Percentiles rank a stretch among this genome's conserved stretches.
These are phyloP conservation scores for Diaprepes abbreviatus DNA, from an alignment of 2,888 invertebrate genomes.

Conservation along the genomic window DNA sequence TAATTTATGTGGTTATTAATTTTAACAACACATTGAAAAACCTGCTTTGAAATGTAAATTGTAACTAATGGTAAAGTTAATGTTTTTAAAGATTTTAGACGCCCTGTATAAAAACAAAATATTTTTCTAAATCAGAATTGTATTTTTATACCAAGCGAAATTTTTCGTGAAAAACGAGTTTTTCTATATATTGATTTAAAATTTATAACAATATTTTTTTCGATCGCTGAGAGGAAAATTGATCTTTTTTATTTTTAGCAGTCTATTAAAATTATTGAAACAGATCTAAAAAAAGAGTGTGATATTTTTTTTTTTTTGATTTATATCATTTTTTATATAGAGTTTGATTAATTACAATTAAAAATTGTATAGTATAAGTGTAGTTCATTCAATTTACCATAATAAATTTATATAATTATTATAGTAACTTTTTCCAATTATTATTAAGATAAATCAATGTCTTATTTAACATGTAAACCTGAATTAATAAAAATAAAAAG, in stretches of 20 bases:
- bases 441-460: background rate
- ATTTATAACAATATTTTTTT: too few relatives aligned
- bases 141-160: too few relatives aligned
- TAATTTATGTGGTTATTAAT: too few relatives aligned
- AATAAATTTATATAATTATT: constrained; percentile 2
- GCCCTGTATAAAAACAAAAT: too few relatives aligned
- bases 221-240: too few relatives aligned
- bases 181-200: too few relatives aligned
- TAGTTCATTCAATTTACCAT: constrained; percentile 4
- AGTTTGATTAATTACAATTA: background rate
- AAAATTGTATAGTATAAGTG: background rate
- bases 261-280: background rate
- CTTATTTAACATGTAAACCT: constrained; percentile 1
- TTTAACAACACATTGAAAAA: too few relatives aligned
- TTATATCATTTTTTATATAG: background rate
- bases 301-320: constrained; percentile 7
- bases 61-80: too few relatives aligned
- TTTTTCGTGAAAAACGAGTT: too few relatives aligned
- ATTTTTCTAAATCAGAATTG: too few relatives aligned
- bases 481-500: constrained; percentile 18
- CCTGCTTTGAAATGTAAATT: too few relatives aligned
- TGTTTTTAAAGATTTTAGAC: too few relatives aligned
- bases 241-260: background rate
- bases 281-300: constrained; percentile 13
- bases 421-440: constrained; percentile 14